phyloP scores from a whole-genome alignment of 2,888 invertebrate genomes.

The Hyposoter dolosus region DNA sequence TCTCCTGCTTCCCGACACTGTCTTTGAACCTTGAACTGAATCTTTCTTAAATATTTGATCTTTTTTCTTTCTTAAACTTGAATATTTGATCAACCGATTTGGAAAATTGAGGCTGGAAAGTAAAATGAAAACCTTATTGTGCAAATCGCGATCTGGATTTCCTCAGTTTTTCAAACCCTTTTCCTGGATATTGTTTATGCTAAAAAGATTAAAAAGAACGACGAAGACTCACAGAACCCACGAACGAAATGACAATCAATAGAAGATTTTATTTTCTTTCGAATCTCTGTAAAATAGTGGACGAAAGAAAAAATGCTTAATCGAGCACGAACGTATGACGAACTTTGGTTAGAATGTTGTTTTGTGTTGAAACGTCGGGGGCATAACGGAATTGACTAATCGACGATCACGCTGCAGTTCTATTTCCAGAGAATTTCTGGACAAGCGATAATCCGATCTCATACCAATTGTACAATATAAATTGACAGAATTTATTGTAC shows the following conservation, averaged over 20 bases:
- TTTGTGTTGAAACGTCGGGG: neutral
- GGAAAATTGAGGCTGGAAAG: neutral
- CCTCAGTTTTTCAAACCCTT: neutral
- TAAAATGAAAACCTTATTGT: neutral
- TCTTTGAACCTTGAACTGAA: neutral
- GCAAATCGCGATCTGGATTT: neutral
- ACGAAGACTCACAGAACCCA: neutral
- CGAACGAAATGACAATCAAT: neutral
- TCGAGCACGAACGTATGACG: neutral
- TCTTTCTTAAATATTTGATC: neutral
- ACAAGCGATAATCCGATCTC: slow-evolving; percentile 84
- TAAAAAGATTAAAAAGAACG: neutral
- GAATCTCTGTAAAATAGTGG: neutral
- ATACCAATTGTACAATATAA: slow-evolving; percentile 83
- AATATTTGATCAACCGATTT: neutral
- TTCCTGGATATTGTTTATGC: neutral
- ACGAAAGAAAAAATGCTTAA: neutral
- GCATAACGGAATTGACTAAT: slow-evolving; percentile 67
- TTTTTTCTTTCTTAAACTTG: neutral
- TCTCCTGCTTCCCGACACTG: neutral
- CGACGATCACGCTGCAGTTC: slow-evolving; percentile 78
- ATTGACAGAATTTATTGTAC: slow-evolving; percentile 83
- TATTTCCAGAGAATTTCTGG: slow-evolving; percentile 85
- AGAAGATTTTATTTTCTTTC: neutral
- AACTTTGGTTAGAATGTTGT: neutral